phyloP scores from a whole-genome alignment of 2,797 vertebrate genomes.

The Myiotriccus ornatus region DNA sequence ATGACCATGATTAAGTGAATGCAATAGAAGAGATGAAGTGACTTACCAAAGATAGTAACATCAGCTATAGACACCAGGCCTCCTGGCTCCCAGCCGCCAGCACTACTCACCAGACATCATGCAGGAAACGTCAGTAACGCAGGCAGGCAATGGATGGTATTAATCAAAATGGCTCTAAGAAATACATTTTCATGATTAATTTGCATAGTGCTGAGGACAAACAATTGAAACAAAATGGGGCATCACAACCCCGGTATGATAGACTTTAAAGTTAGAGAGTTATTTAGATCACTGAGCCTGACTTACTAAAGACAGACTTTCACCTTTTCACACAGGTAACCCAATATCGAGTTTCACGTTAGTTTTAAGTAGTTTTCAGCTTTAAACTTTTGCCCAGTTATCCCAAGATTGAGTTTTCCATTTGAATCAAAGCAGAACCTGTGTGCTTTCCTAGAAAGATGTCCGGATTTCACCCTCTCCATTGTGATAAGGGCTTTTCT shows the following conservation, averaged over 20 bases:
- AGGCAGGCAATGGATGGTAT: background rate
- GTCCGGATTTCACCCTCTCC: background rate
- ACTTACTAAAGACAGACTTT: background rate
- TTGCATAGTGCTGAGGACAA: conserved; percentile 7
- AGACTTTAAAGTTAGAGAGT: background rate
- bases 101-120: background rate
- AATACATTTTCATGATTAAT: background rate
- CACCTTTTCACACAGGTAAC: background rate
- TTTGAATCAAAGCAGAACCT: background rate
- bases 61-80: background rate
- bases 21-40: background rate
- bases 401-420: background rate
- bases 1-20: conserved; percentile 27
- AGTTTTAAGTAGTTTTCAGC: background rate
- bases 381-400: background rate
- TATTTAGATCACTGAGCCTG: background rate
- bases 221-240: background rate
- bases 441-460: background rate
- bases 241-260: background rate
- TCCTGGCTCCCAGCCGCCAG: background rate
- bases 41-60: conserved; percentile 1
- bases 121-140: background rate
- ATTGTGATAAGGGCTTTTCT: background rate
- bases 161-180: conserved; percentile 20
- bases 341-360: background rate